These are phyloP conservation scores for Falco cherrug DNA, from an alignment of 2,797 vertebrate species.

Conservation along the genomic window DNA sequence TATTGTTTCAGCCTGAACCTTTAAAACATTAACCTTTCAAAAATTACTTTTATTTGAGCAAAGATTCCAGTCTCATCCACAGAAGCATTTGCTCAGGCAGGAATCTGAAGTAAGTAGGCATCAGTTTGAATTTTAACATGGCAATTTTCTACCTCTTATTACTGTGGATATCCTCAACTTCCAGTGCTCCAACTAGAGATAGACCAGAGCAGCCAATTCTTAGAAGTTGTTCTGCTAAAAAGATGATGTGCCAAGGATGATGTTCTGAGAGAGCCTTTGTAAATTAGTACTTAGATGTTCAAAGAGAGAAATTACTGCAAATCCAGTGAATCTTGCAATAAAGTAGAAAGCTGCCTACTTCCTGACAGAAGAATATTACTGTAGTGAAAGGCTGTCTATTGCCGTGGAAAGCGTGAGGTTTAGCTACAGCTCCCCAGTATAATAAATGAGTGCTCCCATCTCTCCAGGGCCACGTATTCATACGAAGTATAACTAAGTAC, in stretches of 20 bases:
- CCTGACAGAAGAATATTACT: background rate
- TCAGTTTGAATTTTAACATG: background rate
- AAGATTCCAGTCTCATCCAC: background rate
- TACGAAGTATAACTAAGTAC: background rate
- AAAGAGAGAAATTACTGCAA: background rate
- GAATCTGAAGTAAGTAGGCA: background rate
- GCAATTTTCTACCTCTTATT: background rate
- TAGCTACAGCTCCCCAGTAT: background rate
- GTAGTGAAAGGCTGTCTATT: background rate
- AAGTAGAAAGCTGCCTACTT: background rate
- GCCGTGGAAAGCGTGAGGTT: background rate
- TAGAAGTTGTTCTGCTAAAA: background rate
- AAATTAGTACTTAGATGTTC: background rate
- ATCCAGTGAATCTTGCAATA: background rate
- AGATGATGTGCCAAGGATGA: background rate
- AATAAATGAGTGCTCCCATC: background rate
- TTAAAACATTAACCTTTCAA: background rate
- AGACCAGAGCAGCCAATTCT: background rate
- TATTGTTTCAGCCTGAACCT: background rate
- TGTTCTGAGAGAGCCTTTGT: background rate
- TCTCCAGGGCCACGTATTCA: background rate
- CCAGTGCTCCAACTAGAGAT: background rate
- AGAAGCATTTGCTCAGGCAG: background rate
- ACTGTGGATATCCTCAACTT: background rate
- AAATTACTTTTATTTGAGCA: background rate